Evolutionary conservation across 2,888 invertebrate species (phyloP).

Genomic region (Nephrocerus scutellatus): DNA sequence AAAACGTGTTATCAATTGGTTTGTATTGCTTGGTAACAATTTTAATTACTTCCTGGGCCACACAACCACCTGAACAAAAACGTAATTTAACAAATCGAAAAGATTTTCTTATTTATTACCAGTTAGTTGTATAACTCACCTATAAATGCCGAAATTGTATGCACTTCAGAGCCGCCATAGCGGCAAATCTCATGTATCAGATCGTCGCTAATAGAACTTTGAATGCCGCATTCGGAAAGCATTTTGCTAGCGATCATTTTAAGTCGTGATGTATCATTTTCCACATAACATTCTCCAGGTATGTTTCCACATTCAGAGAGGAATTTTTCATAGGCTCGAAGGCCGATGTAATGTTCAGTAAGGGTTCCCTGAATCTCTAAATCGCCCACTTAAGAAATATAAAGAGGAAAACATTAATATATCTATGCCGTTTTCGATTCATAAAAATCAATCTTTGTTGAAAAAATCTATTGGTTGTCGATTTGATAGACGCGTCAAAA

Average conservation of each 20-base stretch:
- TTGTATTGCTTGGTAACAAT: constrained; percentile 92
- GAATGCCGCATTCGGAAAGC: constrained; percentile 76
- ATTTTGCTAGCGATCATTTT: constrained; percentile 70
- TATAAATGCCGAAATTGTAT: constrained; percentile 86
- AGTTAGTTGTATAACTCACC: constrained; percentile 45
- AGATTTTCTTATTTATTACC: constrained; percentile 7
- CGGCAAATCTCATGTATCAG: constrained; percentile 91
- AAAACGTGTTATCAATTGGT: constrained; percentile 89
- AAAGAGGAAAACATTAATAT: no score
- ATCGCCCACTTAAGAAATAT: constrained; percentile 52
- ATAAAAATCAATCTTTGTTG: not conserved
- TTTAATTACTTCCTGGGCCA: constrained; percentile 94
- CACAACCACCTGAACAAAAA: constrained; percentile 64
- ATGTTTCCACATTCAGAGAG: constrained; percentile 79
- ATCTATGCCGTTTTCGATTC: no score
- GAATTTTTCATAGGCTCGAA: constrained; percentile 88
- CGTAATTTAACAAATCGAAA: not conserved
- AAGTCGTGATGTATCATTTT: constrained; percentile 81
- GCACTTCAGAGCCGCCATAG: constrained; percentile 91
- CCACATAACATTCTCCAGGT: constrained; percentile 84
- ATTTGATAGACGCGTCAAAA: no score
- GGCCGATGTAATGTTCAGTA: constrained; percentile 81
- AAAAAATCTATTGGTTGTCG: not conserved
- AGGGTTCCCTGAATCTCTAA: constrained; percentile 79
- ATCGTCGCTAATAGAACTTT: constrained; percentile 78